Percentiles rank a stretch among this genome's conserved stretches.
Evolutionary conservation across 1,140 invertebrate species (phyloP).

Genomic region (Rhagoletis pomonella): DNA sequence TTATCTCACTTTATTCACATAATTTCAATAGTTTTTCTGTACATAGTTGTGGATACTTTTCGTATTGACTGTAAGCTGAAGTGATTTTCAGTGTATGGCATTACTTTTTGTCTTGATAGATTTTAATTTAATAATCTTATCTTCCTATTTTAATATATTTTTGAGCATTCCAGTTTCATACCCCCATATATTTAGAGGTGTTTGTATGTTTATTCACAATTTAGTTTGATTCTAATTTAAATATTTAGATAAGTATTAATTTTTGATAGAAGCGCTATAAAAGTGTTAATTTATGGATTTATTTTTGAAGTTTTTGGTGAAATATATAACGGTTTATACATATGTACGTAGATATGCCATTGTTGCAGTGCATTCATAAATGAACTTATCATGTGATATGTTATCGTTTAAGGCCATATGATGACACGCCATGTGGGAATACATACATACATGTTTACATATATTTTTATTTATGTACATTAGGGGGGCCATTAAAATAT

Average conservation of each 20-base stretch:
- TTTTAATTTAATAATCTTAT: background rate
- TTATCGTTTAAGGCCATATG: background rate
- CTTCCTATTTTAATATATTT: background rate
- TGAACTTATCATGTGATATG: background rate
- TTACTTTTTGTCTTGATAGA: background rate
- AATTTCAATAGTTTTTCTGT: background rate
- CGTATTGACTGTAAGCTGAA: background rate
- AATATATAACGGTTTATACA: background rate
- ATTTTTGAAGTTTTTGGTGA: background rate
- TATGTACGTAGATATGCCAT: too few relatives aligned
- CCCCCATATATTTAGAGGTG: background rate
- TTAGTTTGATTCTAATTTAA: background rate
- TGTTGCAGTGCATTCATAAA: background rate
- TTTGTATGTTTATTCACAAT: background rate
- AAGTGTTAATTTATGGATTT: background rate
- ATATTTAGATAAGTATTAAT: constrained; percentile 16
- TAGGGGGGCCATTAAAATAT: background rate
- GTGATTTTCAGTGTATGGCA: too few relatives aligned
- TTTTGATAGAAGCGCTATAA: background rate
- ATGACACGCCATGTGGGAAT: background rate
- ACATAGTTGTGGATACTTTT: background rate
- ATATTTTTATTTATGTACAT: background rate
- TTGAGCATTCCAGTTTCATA: background rate
- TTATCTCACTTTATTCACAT: background rate
- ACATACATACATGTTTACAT: background rate